Base-by-base conservation (phyloP, 2,797 vertebrate species). In the Acropternis orthonyx region DNA sequence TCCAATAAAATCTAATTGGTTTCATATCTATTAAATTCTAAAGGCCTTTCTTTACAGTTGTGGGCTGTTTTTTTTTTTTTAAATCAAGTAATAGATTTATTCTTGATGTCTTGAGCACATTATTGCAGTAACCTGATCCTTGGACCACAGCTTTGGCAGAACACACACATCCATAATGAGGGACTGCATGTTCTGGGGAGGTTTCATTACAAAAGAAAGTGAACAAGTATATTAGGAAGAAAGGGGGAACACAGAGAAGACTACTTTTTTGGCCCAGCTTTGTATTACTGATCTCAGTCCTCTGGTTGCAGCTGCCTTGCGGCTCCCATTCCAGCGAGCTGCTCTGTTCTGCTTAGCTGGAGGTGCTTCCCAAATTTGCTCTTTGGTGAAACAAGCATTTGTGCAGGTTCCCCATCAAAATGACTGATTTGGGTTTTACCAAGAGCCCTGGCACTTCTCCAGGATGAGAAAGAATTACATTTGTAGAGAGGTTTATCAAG, bases 61-160 rank as follows among this genome's bases (percentile, higher is more conserved):
- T 44, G 44, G 44, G 13, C 23, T 11, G 21, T 19, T 55, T 23
- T 61, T 86, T 72, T 19, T 55, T 23, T 61, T 86, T 72, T 13
- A 61, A 32, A 86, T 88, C 65, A 76, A 76, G 85, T 51, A 69
- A 65, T 51, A 83, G 56, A 77, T 96, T 95, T 94, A 37, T 91
- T 81, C 39, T 87, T 88, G 89, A 80, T 79, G 84, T 85, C 88
- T 79, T 28, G 80, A 84, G 78, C 82, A 72, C 66, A 36, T 94
- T 87, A 62, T 89, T 93, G 93, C 79, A 79, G 66, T 66, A 89
- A 83, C 84, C 80, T 91, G 80, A 88, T 39, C 85, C 87, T 85
- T 94, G 89, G 91, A 80, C 66, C 88, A 75, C 59, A 88, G 6
- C 88, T 86, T 80, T 96, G 95, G 95, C 95, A 96, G 89, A 82